Conservation (phyloP, 2,797 vertebrate species). For the Hephaestus fuliginosus region DNA sequence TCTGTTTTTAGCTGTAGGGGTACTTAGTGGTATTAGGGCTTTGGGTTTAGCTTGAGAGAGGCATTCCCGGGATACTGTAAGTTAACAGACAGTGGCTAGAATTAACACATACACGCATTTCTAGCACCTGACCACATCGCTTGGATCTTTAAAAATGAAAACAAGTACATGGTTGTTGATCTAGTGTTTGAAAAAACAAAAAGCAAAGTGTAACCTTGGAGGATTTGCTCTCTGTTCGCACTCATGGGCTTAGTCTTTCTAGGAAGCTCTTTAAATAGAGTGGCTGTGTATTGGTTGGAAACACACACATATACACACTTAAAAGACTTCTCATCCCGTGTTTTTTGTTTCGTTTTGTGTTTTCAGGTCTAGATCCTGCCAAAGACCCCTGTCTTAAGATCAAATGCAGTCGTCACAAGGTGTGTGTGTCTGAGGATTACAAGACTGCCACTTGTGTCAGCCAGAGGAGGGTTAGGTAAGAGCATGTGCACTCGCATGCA, state of each 20-base stretch:
- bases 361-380: constrained; percentile 91
- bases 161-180: constrained; percentile 10
- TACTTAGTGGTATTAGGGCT: constrained; percentile 71
- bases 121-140: constrained; percentile 2
- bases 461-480: constrained; percentile 94
- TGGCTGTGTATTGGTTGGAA: constrained; percentile 1
- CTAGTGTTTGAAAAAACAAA: constrained; percentile 32
- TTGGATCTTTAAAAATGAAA: constrained; percentile 33
- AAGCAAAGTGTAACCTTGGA: constrained; percentile 14
- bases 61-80: constrained; percentile 17
- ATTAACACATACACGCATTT: constrained; percentile 18
- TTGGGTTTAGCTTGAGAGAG: constrained; percentile 47
- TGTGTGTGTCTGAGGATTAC: constrained; percentile 93
- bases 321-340: not conserved
- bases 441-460: constrained; percentile 94
- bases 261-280: constrained; percentile 18
- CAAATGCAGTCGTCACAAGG: constrained; percentile 96
- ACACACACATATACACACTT: not conserved
- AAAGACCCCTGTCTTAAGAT: constrained; percentile 97
- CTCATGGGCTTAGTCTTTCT: constrained; percentile 29
- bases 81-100: constrained; percentile 18
- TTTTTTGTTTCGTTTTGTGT: constrained; percentile 29
- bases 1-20: constrained; percentile 79
- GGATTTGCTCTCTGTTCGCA: constrained; percentile 10
- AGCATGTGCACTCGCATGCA: not conserved